phyloP scores from a whole-genome alignment of 1,140 invertebrate species.

The Papilio dardanus region DNA sequence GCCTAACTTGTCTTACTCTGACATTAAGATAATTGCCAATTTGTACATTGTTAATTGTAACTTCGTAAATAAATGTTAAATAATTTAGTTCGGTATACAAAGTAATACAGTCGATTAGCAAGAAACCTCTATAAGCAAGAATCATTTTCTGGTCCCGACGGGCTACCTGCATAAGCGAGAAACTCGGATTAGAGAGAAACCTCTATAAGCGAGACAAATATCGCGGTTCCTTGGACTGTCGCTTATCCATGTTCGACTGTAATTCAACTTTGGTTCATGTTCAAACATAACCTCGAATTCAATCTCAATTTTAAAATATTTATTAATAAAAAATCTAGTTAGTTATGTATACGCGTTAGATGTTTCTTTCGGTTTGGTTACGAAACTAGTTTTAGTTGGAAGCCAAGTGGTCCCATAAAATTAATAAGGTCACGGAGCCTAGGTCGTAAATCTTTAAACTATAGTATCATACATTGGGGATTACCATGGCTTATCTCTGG shows the following conservation, averaged over 20 bases:
- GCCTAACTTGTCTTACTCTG: background rate
- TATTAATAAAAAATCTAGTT: background rate
- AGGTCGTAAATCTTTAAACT: constrained; percentile 59
- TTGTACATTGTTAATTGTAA: constrained; percentile 34
- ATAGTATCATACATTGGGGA: constrained; percentile 52
- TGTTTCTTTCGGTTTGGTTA: constrained; percentile 8
- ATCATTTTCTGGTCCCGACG: too few relatives aligned
- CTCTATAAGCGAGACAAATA: too few relatives aligned
- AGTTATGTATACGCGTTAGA: background rate
- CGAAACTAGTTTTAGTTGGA: constrained; percentile 65
- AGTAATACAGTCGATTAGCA: too few relatives aligned
- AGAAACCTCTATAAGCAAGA: too few relatives aligned
- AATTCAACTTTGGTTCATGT: too few relatives aligned
- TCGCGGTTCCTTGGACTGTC: too few relatives aligned
- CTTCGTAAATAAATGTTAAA: background rate
- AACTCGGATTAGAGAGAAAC: too few relatives aligned
- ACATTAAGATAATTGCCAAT: background rate
- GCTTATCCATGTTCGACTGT: too few relatives aligned
- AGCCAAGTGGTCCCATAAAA: constrained; percentile 70
- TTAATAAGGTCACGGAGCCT: constrained; percentile 70
- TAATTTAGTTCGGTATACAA: background rate
- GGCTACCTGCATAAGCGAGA: too few relatives aligned
- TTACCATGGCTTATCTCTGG: constrained; percentile 41
- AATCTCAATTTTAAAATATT: background rate
- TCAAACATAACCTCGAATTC: background rate